These are phyloP conservation scores for Muricea muricata DNA, from an alignment of 92 coral and sea anemone genomes.

Conservation along the genomic window DNA sequence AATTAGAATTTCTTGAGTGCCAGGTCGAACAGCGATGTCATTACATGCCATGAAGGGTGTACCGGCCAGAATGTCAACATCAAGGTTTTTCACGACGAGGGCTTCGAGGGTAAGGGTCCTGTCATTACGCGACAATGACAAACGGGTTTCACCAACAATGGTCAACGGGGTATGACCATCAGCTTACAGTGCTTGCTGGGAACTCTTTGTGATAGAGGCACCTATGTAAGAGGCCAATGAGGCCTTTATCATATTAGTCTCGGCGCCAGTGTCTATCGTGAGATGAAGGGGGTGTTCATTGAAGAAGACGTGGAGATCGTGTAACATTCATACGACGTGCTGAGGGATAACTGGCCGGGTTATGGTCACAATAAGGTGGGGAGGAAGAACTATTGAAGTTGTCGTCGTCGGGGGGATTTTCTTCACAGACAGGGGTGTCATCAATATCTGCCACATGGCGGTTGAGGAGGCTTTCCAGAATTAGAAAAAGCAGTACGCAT, in stretches of 20 bases:
- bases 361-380: not conserved
- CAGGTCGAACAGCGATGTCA: constrained; percentile 54
- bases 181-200: constrained; percentile 48
- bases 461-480: not conserved
- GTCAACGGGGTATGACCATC: constrained; percentile 48
- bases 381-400: not conserved
- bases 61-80: constrained; percentile 50
- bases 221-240: constrained; percentile 30
- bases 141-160: constrained; percentile 36
- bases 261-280: constrained; percentile 32
- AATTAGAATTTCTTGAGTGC: constrained; percentile 41
- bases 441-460: constrained; percentile 32
- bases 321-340: constrained; percentile 28
- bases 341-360: not conserved
- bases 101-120: constrained; percentile 40
- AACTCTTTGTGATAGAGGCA: constrained; percentile 43
- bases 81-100: constrained; percentile 43
- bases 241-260: constrained; percentile 36
- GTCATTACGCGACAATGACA: constrained; percentile 34
- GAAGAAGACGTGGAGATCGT: constrained; percentile 42
- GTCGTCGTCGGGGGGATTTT: not conserved
- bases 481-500: not conserved
- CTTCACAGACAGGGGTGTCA: not conserved
- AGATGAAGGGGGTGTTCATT: constrained; percentile 45
- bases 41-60: constrained; percentile 49